Base-by-base conservation (phyloP, 1,140 invertebrate genomes). In the Aphidius ervi region DNA sequence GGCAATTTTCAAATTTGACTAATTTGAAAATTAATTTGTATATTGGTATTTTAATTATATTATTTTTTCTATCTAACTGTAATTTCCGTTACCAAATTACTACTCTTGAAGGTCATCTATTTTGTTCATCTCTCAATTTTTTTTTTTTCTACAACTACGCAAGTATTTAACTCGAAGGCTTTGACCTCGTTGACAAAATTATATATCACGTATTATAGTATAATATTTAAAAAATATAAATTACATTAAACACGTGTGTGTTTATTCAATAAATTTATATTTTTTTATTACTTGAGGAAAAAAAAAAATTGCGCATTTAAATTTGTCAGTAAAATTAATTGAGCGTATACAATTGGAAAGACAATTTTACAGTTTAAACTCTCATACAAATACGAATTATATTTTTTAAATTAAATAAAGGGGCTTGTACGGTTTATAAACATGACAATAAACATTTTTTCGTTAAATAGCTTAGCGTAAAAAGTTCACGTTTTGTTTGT, bases 301-400 rank as follows among this genome's bases (percentile, higher is more conserved):
- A 40, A 39, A 39, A 49, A 57, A 57, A 57, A 62, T 62, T 62
- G 39, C 48, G 48, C 57, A 37, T 23, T 53, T 31, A 66, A 67
- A 65, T 71, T 65, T 63, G 60, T 69, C 63, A 64, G 46, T 41
- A 55, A 47, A 55, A 46, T 71, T 65, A 70, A 71, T 65, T 64
- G 67, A 66, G 63, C 68, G 60, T 49, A 53, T 52, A 66, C 58
- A 66, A 70, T 68, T 47, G 45, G 46, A 23, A 47, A 55, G 7
- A 39, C 42, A 43, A 62, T 66, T 67, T 62, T 45, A 46, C 58
- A 47, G 52, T 46, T 62, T 55, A 40, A 55, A 47, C 43, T 37
- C 20, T 37, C 47, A 52, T 20, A 50, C 16, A 7, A 43, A 42
- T 50, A 58, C 48, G 7, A 52, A 52, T 47, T 46, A 45, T 55